These are phyloP conservation scores for Hirtodrosophila confusa DNA, from an alignment of 2,888 invertebrate species.

Conservation along the genomic window DNA sequence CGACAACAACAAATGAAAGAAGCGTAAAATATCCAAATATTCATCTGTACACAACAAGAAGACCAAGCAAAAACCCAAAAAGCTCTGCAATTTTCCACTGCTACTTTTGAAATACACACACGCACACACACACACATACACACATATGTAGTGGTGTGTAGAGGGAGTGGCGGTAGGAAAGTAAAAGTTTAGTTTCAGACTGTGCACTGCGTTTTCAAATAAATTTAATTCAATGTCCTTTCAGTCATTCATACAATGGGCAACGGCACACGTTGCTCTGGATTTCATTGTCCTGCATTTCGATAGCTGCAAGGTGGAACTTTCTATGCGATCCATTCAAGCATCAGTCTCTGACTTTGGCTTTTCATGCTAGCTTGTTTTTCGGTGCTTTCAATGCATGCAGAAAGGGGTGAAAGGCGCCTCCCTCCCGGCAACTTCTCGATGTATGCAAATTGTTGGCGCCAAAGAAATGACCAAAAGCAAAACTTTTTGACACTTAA, in stretches of 20 bases:
- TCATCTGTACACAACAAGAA: constrained; percentile 43
- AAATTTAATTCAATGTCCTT: constrained; percentile 79
- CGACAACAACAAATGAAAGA: constrained; percentile 37
- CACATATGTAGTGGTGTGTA: neutral
- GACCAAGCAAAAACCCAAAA: constrained; percentile 29
- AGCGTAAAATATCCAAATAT: constrained; percentile 71
- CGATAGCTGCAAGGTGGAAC: constrained; percentile 59
- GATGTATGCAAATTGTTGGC: constrained; percentile 69
- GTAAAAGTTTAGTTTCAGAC: constrained; percentile 68
- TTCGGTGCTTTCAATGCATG: constrained; percentile 25
- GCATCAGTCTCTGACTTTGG: constrained; percentile 51
- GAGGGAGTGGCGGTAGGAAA: neutral
- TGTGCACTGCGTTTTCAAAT: constrained; percentile 69
- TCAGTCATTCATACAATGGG: constrained; percentile 74
- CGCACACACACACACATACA: neutral
- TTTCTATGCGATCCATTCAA: constrained; percentile 69
- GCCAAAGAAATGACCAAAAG: constrained; percentile 72
- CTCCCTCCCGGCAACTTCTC: constrained; percentile 17
- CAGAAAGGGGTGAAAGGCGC: constrained; percentile 36
- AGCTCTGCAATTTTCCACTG: constrained; percentile 37
- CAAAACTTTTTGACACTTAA: constrained; percentile 78
- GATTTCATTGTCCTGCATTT: constrained; percentile 59
- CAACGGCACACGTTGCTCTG: constrained; percentile 51
- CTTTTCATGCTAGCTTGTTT: constrained; percentile 54
- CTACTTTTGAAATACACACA: constrained; percentile 43